Base-by-base conservation (phyloP, 2,888 invertebrate species). In the Lacanobia oleracea region DNA sequence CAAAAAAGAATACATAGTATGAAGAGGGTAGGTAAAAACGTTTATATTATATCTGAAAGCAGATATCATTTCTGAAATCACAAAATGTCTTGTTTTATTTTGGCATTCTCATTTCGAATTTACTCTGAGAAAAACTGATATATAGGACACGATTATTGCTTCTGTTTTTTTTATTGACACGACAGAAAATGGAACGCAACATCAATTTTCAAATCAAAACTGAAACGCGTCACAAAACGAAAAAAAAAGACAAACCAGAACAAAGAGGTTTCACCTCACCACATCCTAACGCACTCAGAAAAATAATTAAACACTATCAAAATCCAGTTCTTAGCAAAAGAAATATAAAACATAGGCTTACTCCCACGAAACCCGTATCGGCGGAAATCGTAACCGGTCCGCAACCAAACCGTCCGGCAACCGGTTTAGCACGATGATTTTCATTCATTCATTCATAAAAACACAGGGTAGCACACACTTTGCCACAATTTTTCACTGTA, bases 381-480 rank as follows among this genome's bases (percentile, higher is more conserved):
- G 86, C 91, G 93, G 93, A 93, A 91, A 92, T 89, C 84, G 87
- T 88, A 88, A 91, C 92, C 88, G 90, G 92, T 92, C 87, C 79
- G 67, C 79, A 87, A 86, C 88, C 85, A 88, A 87, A 81, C 86
- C 91, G 89, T 91, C 91, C 91, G 90, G 89, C 82, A 77, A 90
- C 90, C 89, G 88, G 90, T 90, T 84, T 76, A 64, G 62, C 79
- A 83, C 81, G 81, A 75, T 75, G 79, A 72, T 85, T 86, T 80
- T 81, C 81, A 77, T 81, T 77, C 81, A 81, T 85, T 85, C 92
- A 92, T 92, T 93, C 91, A 93, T 90, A 91, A 92, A 88, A 89
- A 86, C 84, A 81, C 80, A 72, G 76, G 72, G 75, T 82, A 83
- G 84, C 89, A 87, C 84, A 84, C 85, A 86, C 86, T 85, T 85